These are phyloP conservation scores for Phoebastria nigripes DNA, from an alignment of 2,797 vertebrate genomes.

Conservation along the genomic window DNA sequence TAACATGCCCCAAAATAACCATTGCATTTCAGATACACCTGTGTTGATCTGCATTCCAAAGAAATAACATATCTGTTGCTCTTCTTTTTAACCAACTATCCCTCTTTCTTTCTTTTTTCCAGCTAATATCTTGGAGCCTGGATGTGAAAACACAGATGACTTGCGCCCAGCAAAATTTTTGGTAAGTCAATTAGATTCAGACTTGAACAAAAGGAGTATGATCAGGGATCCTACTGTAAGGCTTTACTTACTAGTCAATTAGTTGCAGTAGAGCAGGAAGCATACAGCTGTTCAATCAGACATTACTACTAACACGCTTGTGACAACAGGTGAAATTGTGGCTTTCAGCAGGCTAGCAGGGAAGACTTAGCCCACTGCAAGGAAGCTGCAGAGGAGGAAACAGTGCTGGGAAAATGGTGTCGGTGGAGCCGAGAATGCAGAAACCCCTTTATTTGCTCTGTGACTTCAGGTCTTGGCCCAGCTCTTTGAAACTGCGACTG, in stretches of 20 bases:
- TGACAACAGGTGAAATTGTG: background rate
- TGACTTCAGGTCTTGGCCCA: conserved; percentile 2
- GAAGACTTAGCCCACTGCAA: background rate
- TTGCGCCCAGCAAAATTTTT: background rate
- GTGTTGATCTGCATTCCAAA: background rate
- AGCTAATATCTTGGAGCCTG: background rate
- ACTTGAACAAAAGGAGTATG: background rate
- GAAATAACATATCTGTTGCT: background rate
- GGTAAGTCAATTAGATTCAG: background rate
- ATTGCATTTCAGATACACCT: background rate
- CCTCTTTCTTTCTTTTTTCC: background rate
- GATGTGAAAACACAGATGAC: background rate
- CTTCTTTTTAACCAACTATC: background rate
- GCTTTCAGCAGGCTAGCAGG: background rate
- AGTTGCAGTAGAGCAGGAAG: background rate
- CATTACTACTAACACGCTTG: background rate
- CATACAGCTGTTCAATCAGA: background rate
- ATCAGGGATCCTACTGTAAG: background rate
- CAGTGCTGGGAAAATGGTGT: background rate
- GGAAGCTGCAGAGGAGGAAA: background rate
- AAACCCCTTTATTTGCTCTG: conserved; percentile 4
- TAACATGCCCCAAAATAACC: background rate
- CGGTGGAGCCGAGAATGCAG: background rate
- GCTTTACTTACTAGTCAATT: background rate
- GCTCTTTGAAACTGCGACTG: background rate